Base-by-base conservation (phyloP, 2,888 invertebrate genomes). In the Caenorhabditis uteleia region DNA sequence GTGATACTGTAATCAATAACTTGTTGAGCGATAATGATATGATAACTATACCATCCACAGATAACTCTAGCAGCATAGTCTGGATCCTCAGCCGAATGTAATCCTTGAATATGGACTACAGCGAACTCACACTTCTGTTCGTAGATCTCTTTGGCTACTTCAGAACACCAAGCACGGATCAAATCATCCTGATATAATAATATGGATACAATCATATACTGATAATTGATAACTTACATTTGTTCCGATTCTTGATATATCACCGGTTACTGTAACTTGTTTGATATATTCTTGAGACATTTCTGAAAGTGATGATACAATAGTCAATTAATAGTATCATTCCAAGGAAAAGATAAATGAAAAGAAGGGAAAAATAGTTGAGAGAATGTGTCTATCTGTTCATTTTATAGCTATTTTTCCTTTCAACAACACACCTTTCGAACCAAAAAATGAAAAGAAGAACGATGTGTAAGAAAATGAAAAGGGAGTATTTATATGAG, bases 261-360 rank as follows among this genome's bases (percentile, higher is more conserved):
- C 76, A 21, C 76, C 76, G 26, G 72, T 76, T 18, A 76, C 60
- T 0, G 74, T 65, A 8, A 76, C 76, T 47, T 76, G 76, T 43
- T 76, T 76, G 54, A 76, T 72, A 53, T 76, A 76, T 25, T 76
- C 74, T n/a, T n/a, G n/a, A n/a, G n/a, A n/a, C n/a, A n/a, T n/a
- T n/a, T n/a, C n/a, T n/a, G n/a, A n/a, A n/a, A n/a, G n/a, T n/a
- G n/a, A n/a, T n/a, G n/a, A n/a, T n/a, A n/a, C n/a, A n/a, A n/a
- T n/a, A n/a, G n/a, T n/a, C n/a, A n/a, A n/a, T n/a, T n/a, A n/a
- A n/a, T n/a, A n/a, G n/a, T n/a, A n/a, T n/a, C n/a, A n/a, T n/a
- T n/a, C n/a, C n/a, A n/a, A n/a, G n/a, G n/a, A n/a, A n/a, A n/a
- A n/a, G n/a, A n/a, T n/a, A n/a, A n/a, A n/a, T n/a, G n/a, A n/a